phyloP scores from a whole-genome alignment of 2,888 invertebrate species.

The Rhagonycha fulva region DNA sequence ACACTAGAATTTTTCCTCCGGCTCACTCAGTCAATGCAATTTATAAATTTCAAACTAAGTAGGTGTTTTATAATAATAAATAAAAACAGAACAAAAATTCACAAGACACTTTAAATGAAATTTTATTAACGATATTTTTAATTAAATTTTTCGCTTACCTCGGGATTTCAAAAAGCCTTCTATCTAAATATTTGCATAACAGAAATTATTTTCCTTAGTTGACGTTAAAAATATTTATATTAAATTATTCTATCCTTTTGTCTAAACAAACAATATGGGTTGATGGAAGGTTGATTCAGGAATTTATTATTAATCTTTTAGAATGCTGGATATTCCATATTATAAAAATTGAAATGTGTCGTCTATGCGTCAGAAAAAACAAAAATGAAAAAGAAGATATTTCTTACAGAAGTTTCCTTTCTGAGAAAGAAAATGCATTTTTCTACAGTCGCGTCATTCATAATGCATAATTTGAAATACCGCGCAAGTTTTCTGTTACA shows the following conservation, averaged over 20 bases:
- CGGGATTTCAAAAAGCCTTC: background rate
- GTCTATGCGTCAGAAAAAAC: too few relatives aligned
- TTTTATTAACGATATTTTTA: background rate
- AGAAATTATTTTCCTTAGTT: background rate
- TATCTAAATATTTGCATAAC: background rate
- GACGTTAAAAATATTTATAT: background rate
- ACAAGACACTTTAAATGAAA: background rate
- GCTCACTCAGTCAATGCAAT: background rate
- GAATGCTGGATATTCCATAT: background rate
- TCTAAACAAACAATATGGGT: background rate
- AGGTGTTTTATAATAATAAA: background rate
- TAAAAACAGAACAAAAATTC: background rate
- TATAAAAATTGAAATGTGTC: background rate
- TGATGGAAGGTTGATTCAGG: background rate
- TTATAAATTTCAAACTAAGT: background rate
- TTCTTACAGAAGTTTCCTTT: too few relatives aligned
- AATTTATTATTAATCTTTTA: background rate
- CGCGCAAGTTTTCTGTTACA: background rate
- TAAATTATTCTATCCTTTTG: background rate
- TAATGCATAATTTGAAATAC: background rate
- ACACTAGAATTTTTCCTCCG: background rate
- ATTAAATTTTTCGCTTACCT: background rate
- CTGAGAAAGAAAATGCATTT: background rate
- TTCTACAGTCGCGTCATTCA: background rate
- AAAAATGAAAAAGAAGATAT: too few relatives aligned